A percentile compares a stretch with the other conserved stretches of the same genome.
These are phyloP conservation scores for Timema cristinae DNA, from an alignment of 2,888 invertebrate genomes.

Conservation along the genomic window DNA sequence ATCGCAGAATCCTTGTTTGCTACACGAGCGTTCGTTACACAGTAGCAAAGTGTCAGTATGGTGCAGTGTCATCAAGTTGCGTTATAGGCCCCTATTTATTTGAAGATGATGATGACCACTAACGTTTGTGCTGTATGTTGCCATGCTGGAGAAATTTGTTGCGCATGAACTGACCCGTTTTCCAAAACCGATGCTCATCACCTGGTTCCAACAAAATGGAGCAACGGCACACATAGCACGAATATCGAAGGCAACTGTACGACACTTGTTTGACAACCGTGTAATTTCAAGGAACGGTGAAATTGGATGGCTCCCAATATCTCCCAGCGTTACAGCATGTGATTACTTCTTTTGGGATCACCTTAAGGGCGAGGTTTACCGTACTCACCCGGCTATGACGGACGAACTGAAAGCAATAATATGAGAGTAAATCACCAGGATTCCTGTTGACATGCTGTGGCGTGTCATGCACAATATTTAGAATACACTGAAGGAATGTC, in stretches of 20 bases:
- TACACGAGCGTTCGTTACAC: neutral
- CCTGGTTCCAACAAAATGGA: neutral
- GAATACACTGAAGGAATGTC: neutral
- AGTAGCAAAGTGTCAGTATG: neutral
- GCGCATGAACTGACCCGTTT: neutral
- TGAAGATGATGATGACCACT: neutral
- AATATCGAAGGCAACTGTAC: neutral
- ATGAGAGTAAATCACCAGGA: neutral
- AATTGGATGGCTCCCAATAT: neutral
- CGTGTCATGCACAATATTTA: neutral
- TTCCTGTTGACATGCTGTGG: neutral
- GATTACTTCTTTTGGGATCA: neutral
- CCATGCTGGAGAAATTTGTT: neutral
- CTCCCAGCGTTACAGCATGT: neutral
- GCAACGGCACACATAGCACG: neutral
- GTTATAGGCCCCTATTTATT: neutral
- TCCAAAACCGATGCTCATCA: neutral
- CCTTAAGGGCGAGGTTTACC: neutral
- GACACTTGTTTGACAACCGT: neutral
- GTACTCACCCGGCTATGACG: neutral
- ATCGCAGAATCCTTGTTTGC: neutral
- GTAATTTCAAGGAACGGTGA: neutral
- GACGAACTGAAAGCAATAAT: slow-evolving; percentile 1
- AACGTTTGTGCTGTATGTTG: neutral
- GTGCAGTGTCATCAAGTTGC: neutral